Evolutionary conservation across 2,888 invertebrate genomes (phyloP), one percentile per base, ranked within the genome.

Genomic region (Rugalucina vietnamica): DNA sequence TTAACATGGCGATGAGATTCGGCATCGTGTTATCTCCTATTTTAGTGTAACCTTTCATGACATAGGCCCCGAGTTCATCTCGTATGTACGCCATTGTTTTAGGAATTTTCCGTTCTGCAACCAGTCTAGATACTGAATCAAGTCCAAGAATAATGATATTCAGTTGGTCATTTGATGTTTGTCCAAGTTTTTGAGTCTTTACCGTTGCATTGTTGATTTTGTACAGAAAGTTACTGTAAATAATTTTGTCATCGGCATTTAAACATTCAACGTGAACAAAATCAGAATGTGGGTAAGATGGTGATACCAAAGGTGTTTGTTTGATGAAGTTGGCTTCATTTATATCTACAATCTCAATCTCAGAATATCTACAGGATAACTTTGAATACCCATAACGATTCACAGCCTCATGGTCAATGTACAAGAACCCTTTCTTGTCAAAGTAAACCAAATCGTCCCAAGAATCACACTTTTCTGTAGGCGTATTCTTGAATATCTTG

Each of bases 1-100:
- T 90, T 27, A 91, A 77, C 5, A 91, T 65, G 10, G 90, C 83
- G 2, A 91, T 74, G 0, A 91, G 14, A 78, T 91, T 91, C 2
- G 90, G 88, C 37, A 90, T 89, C 4, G 92, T 92, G 65, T 89
- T 90, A 50, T 88, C 90, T 12, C 82, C 91, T 0, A 91, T 84
- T 82, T 91, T 92, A 76, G 87, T 91, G 39, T 90, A 90, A 4
- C 90, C 91, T 80, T 89, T 83, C 54, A 91, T 82, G 12, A 89
- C 84, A 74, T 84, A 75, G 12, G 88, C 90, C 2, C 80, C 74
- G 0, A 91, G 71, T 32, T 80, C 75, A 34, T 89, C 76, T 10
- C 86, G 81, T 8, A 92, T n/a, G 71, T 90, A 91, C n/a, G 81
- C 71, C 37, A 86, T 79, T 0, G 92, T 91, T 79, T 90, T 90